These are phyloP conservation scores for Drosophila equinoxialis DNA, from an alignment of 1,140 invertebrate species.

Conservation along the genomic window DNA sequence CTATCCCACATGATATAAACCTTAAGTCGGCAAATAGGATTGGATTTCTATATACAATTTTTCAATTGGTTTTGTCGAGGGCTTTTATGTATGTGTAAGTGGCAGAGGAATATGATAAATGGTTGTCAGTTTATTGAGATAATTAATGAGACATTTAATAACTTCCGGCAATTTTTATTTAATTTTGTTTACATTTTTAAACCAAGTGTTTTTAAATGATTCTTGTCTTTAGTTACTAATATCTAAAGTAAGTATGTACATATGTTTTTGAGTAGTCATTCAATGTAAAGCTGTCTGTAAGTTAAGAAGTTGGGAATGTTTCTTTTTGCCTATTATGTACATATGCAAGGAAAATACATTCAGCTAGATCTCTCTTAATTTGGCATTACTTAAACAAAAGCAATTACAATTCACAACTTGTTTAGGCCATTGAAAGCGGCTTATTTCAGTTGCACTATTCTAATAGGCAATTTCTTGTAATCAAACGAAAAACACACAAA, in stretches of 20 bases:
- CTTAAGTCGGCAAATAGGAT: slow-evolving; percentile 1
- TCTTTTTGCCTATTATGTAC: too few relatives aligned
- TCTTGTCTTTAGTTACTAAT: too few relatives aligned
- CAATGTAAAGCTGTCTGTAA: too few relatives aligned
- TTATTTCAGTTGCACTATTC: background rate
- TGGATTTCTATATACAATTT: slow-evolving; percentile 5
- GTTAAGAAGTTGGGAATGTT: too few relatives aligned
- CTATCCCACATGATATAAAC: background rate
- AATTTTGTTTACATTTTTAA: too few relatives aligned
- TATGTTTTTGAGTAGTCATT: too few relatives aligned
- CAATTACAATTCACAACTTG: slow-evolving; percentile 1
- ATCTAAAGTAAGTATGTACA: too few relatives aligned
- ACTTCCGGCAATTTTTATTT: background rate
- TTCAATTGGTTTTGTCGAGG: slow-evolving; percentile 2
- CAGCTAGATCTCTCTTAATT: too few relatives aligned
- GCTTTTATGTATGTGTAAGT: background rate
- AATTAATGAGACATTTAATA: slow-evolving; percentile 13
- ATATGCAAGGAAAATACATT: too few relatives aligned
- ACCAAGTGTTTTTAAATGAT: background rate
- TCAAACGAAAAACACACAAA: slow-evolving; percentile 35
- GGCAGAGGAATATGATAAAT: background rate
- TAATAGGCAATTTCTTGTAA: slow-evolving; percentile 30
- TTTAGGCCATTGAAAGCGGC: background rate
- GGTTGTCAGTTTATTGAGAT: slow-evolving; percentile 3
- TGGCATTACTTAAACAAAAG: too few relatives aligned